Evolutionary conservation across 2,113 vertebrate species (phyloP), one percentile per base, ranked within the genome.

Genomic region (Gobiocypris rarus): DNA sequence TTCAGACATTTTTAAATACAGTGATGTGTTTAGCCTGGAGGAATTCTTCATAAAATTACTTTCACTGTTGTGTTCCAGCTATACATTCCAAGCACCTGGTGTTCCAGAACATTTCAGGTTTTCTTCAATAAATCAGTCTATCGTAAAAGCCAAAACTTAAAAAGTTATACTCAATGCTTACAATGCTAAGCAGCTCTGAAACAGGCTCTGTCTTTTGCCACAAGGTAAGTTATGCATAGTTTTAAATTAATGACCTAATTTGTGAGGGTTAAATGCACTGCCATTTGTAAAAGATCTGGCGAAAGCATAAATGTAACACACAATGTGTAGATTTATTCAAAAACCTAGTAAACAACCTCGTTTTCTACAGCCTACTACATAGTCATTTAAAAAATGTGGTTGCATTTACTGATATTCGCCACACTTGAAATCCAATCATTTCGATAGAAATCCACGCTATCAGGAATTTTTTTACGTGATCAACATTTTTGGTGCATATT

Each of bases 41-140:
- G 22, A 43, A 43, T 28, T 48, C 11, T 26, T 75, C 9, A 38
- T 38, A 9, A 22, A 65, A 69, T 22, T 22, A 69, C 45, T 48
- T 48, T 75, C 73, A 75, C 24, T 50, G 73, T 15, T 9, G 7
- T 59, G 34, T 43, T 45, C 31, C 81, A 73, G n/a, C 31, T 41
- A 26, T 56, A 54, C 65, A 85, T 75, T 80, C 82, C 67, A 83
- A 67, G 61, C 63, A 26, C 56, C 69, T 59, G 61, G 56, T 81
- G 71, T 26, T 80, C 65, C 24, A 70, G 79, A 69, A 82, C 61
- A 80, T 83, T 84, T 83, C 43, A 81, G 34, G 24, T 38, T 52
- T n/a, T 86, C 73, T 56, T 77, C 24, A 65, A 81, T 86, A 83
- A 82, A 87, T 89, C 70, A 81, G 70, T 87, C 71, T 13, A 28